phyloP scores from a whole-genome alignment of 2,113 vertebrate species.

The Carettochelys insculpta region DNA sequence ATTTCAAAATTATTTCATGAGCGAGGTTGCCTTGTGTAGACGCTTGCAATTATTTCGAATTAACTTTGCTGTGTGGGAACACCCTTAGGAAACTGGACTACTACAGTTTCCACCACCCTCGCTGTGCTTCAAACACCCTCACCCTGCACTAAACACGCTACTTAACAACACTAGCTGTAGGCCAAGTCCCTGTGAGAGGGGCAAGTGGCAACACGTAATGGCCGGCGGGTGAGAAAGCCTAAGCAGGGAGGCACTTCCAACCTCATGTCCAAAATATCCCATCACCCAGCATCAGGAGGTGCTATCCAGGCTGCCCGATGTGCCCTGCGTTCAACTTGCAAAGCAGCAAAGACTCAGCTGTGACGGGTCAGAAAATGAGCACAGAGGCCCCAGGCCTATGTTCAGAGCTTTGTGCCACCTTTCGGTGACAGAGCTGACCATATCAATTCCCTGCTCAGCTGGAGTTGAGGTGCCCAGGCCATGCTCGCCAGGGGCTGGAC shows the following conservation, averaged over 20 bases:
- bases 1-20: too few species aligned
- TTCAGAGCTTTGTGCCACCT: background rate
- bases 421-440: background rate
- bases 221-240: background rate
- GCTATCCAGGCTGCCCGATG: background rate
- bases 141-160: background rate
- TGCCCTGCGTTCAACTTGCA: background rate
- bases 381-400: background rate
- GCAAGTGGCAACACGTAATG: background rate
- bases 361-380: background rate
- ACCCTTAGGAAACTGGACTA: too few species aligned
- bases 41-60: too few species aligned
- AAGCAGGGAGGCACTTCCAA: rapidly evolving
- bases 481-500: background rate
- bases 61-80: too few species aligned
- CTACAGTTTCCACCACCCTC: too few species aligned
- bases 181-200: background rate
- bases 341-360: background rate
- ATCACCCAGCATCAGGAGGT: rapidly evolving
- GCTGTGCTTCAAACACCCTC: too few species aligned
- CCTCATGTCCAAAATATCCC: background rate
- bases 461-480: rapidly evolving
- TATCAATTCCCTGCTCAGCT: background rate
- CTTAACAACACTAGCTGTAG: background rate
- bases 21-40: too few species aligned